phyloP scores from a whole-genome alignment of 2,888 invertebrate species.

The Drosophila mimica region DNA sequence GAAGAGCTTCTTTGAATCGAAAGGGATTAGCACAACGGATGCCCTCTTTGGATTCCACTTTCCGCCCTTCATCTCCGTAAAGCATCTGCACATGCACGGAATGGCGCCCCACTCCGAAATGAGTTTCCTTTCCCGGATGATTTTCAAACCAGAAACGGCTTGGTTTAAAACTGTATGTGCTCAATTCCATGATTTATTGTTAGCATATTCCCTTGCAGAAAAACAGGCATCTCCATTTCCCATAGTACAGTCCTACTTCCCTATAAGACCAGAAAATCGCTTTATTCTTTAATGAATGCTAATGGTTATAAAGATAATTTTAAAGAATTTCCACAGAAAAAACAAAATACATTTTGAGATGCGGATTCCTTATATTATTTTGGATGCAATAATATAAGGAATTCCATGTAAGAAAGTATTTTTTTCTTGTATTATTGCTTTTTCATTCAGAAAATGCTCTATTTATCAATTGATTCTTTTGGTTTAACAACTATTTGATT shows the following conservation, averaged over 20 bases:
- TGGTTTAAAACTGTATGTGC: constrained; percentile 93
- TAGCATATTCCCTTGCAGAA: background rate
- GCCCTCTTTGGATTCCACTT: constrained; percentile 93
- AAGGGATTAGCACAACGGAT: constrained; percentile 85
- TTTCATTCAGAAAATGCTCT: background rate
- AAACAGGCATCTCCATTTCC: background rate
- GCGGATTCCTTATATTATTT: background rate
- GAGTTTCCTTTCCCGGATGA: constrained; percentile 87
- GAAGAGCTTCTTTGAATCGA: constrained; percentile 85
- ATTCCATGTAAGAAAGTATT: background rate
- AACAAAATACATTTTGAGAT: background rate
- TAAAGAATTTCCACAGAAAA: background rate
- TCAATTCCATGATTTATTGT: background rate
- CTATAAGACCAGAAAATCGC: background rate
- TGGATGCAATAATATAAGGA: background rate
- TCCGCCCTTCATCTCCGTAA: constrained; percentile 94
- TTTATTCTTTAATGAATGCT: background rate
- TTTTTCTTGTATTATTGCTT: background rate
- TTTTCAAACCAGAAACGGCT: constrained; percentile 90
- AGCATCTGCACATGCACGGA: constrained; percentile 92
- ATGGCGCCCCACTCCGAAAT: constrained; percentile 92
- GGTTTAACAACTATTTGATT: background rate
- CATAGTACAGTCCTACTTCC: background rate
- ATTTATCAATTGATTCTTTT: background rate
- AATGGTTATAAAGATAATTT: background rate